These are phyloP conservation scores for Emydocephalus ijimae DNA, from an alignment of 2,113 vertebrate genomes.

Conservation along the genomic window DNA sequence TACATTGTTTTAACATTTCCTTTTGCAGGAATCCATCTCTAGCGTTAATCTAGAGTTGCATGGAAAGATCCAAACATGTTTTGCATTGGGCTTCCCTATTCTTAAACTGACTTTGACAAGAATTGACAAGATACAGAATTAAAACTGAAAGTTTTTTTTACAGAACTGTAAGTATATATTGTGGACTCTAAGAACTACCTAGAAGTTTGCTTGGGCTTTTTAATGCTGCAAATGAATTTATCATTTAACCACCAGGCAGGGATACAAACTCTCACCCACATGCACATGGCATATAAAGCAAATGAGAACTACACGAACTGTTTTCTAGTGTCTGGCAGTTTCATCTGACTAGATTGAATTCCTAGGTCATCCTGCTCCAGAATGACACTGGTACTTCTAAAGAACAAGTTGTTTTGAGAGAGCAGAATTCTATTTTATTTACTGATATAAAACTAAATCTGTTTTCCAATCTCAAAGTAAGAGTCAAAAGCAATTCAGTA, in stretches of 20 bases:
- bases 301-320: not conserved
- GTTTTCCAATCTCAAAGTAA: constrained; percentile 45
- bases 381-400: constrained; percentile 47
- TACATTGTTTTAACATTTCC: not conserved
- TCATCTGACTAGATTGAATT: constrained; percentile 14
- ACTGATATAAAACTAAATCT: constrained; percentile 44
- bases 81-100: not conserved
- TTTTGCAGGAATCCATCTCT: not conserved
- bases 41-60: not conserved
- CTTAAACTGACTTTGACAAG: not conserved
- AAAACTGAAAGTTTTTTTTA: not conserved
- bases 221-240: not conserved
- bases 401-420: constrained; percentile 46
- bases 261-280: not conserved
- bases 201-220: not conserved
- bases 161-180: not conserved
- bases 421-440: constrained; percentile 40
- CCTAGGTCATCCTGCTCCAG: constrained; percentile 42
- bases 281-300: not conserved
- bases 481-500: constrained; percentile 56
- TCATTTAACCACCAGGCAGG: not conserved
- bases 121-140: not conserved
- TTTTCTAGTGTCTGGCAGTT: constrained; percentile 25
- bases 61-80: not conserved
- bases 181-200: not conserved